Conservation (phyloP, 2,888 invertebrate genomes). For the Caenorhabditis uteleia region DNA sequence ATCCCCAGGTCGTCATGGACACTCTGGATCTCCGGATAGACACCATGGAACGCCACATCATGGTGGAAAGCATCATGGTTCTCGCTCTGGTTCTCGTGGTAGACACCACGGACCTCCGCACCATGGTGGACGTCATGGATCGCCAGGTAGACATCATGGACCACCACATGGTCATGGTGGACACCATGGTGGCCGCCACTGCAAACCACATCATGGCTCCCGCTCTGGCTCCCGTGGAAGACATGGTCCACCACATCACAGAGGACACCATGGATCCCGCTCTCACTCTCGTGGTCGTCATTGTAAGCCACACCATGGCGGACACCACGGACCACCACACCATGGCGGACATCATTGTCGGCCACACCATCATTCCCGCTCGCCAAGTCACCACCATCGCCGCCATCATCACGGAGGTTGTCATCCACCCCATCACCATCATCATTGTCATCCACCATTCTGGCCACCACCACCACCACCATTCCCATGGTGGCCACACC, state of each 20-base stretch:
- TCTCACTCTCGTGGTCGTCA: too few relatives aligned
- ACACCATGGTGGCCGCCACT: slow-evolving; percentile 6
- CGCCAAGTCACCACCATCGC: too few relatives aligned
- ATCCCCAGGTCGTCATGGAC: too few relatives aligned
- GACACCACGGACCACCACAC: not conserved
- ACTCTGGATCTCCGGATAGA: too few relatives aligned
- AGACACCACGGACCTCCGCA: too few relatives aligned
- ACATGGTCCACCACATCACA: slow-evolving; percentile 3
- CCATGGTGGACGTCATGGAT: slow-evolving; percentile 2
- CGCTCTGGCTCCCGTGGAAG: slow-evolving; percentile 11
- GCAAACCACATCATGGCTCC: slow-evolving; percentile 7
- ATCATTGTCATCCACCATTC: slow-evolving; percentile 22
- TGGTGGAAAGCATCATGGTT: not conserved
- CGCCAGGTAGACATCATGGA: slow-evolving; percentile 9
- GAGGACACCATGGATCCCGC: not conserved
- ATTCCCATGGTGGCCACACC: slow-evolving; percentile 24
- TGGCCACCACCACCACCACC: slow-evolving; percentile 27
- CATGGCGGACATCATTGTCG: too few relatives aligned
- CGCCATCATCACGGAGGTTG: slow-evolving; percentile 23
- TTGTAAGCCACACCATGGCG: too few relatives aligned
- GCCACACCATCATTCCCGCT: too few relatives aligned
- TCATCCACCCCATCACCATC: slow-evolving; percentile 21
- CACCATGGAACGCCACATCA: slow-evolving; percentile 8
- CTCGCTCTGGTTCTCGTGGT: too few relatives aligned
- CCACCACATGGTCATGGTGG: slow-evolving; percentile 18